Conservation (phyloP, 1,140 invertebrate species). For the Spodoptera frugiperda region DNA sequence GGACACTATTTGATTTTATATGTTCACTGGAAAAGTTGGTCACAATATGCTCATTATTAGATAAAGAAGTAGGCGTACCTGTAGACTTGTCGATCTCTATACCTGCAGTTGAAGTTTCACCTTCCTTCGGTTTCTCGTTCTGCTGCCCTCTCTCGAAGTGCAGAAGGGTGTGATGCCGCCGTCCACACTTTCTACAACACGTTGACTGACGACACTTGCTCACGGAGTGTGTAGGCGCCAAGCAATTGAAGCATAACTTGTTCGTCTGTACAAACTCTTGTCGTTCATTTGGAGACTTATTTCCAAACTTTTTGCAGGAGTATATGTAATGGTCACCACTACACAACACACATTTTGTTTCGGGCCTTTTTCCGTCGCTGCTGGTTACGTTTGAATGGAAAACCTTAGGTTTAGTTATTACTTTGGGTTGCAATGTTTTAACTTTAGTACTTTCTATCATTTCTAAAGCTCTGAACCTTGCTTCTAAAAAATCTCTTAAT, state of each 20-base stretch:
- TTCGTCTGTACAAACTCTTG: constrained; percentile 40
- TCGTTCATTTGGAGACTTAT: constrained; percentile 38
- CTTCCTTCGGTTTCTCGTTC: neutral
- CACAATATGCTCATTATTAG: too few species aligned
- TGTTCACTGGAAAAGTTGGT: too few species aligned
- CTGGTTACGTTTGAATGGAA: neutral
- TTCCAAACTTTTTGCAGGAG: constrained; percentile 48
- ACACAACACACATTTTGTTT: constrained; percentile 43
- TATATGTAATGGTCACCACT: constrained; percentile 47
- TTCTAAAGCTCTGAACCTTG: constrained; percentile 29
- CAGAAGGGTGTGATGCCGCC: neutral
- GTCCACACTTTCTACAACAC: too few species aligned
- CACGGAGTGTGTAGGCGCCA: constrained; percentile 48
- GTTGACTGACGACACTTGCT: constrained; percentile 27
- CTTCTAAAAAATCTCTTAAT: constrained; percentile 15
- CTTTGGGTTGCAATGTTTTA: neutral
- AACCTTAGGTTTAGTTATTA: neutral
- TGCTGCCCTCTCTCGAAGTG: neutral
- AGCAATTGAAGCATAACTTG: constrained; percentile 56
- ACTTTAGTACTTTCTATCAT: constrained; percentile 25
- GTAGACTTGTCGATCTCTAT: neutral
- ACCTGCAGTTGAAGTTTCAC: neutral
- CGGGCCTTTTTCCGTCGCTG: neutral
- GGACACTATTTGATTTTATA: neutral
- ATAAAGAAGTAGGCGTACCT: neutral